Evolutionary conservation across 37 sponge, comb jelly and placozoan species (phyloP).

Genomic region (Aphrocallistes beatrix): DNA sequence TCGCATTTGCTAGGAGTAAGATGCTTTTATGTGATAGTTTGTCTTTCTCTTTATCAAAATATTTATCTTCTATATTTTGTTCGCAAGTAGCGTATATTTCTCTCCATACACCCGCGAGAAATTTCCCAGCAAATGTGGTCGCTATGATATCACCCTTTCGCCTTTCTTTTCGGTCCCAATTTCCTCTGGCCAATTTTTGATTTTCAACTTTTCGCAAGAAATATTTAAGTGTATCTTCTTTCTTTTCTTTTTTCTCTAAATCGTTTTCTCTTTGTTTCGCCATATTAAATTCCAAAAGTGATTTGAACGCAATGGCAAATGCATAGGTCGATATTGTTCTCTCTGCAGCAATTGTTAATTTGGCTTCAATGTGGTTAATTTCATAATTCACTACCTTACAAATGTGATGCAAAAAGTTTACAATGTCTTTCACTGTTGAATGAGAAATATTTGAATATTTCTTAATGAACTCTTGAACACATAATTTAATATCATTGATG

Average conservation of each 20-base stretch:
- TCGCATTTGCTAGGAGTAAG: neutral
- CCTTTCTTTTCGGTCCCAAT: neutral
- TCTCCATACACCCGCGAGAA: neutral
- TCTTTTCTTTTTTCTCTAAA: neutral
- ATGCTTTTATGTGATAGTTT: neutral
- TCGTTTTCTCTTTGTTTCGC: neutral
- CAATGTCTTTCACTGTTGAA: neutral
- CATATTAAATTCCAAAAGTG: neutral
- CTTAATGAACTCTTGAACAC: neutral
- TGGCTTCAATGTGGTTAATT: neutral
- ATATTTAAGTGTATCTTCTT: neutral
- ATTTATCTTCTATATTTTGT: neutral
- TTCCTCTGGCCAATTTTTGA: neutral
- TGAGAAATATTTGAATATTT: neutral
- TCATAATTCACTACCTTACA: neutral
- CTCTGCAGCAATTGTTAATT: neutral
- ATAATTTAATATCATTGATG: neutral
- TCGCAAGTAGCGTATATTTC: neutral
- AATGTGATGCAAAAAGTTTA: neutral
- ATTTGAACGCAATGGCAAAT: constrained; percentile 6
- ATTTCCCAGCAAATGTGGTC: neutral
- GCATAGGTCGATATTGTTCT: neutral
- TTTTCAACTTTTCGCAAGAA: constrained; percentile 5
- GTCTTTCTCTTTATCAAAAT: neutral
- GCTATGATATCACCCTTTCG: neutral